Conservation (phyloP, 2,113 vertebrate genomes). For the Pithys albifrons region DNA sequence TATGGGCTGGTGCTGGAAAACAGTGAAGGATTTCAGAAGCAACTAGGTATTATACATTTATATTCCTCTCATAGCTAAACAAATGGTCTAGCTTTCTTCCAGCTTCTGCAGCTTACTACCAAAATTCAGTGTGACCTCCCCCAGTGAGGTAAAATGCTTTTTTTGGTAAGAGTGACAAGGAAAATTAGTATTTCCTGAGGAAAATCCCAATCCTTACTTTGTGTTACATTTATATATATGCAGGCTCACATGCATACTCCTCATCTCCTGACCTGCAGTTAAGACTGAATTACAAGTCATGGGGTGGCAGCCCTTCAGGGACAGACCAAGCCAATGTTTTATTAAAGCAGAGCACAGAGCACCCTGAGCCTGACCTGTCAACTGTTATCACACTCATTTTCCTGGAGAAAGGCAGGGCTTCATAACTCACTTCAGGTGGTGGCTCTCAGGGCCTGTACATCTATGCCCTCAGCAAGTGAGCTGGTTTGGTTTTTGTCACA, state of each 20-base stretch:
- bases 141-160: constrained; percentile 7
- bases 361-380: neutral
- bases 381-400: neutral
- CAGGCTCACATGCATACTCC: neutral
- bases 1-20: neutral
- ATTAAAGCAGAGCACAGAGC: constrained; percentile 18
- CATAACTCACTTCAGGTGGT: neutral
- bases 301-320: constrained; percentile 32
- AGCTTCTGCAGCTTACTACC: neutral
- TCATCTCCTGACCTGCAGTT: constrained; percentile 34
- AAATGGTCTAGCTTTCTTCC: constrained; percentile 10
- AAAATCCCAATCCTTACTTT: constrained; percentile 23
- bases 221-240: neutral
- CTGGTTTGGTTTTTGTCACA: constrained; percentile 1
- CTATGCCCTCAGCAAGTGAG: neutral
- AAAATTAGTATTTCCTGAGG: constrained; percentile 54
- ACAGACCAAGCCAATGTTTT: neutral
- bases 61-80: neutral
- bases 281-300: constrained; percentile 59
- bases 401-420: neutral
- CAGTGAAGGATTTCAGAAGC: neutral
- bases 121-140: neutral
- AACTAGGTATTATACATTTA: neutral
- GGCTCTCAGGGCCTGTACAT: neutral
- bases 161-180: constrained; percentile 3